Conservation (phyloP, 1,140 invertebrate species). For the Sinella curviseta region DNA sequence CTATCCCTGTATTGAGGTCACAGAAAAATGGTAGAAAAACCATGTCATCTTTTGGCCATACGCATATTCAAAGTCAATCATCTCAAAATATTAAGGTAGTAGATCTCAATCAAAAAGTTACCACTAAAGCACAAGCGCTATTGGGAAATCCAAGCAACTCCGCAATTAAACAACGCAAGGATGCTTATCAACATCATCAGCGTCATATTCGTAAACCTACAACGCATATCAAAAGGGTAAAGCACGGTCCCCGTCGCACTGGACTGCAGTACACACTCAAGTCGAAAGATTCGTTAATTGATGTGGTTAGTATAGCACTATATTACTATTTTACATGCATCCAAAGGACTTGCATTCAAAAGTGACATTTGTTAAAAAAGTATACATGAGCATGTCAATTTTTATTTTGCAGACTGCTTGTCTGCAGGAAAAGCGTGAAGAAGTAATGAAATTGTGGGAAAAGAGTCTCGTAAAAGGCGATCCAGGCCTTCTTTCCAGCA, state of each 20-base stretch:
- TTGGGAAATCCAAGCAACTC: no score
- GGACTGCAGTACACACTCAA: background rate
- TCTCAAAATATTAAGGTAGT: no score
- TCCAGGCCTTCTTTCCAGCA: background rate
- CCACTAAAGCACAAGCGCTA: no score
- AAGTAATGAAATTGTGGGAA: conserved; percentile 38
- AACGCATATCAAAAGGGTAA: background rate
- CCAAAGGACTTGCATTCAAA: no score
- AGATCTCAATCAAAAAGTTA: no score
- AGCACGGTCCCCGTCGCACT: background rate
- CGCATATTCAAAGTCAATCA: no score
- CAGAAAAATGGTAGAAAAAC: no score
- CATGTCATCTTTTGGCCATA: no score
- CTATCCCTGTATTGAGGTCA: no score
- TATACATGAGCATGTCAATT: background rate
- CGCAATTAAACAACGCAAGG: no score
- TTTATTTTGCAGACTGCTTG: conserved; percentile 34
- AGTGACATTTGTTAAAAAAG: no score
- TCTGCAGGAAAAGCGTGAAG: conserved; percentile 30
- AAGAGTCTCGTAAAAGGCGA: conserved; percentile 8
- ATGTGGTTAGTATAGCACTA: conserved; percentile 33
- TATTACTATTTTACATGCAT: no score
- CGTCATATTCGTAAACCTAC: background rate
- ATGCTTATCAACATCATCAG: background rate
- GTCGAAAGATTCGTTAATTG: conserved; percentile 29